Base-by-base conservation (phyloP, 2,113 vertebrate genomes). In the Tyrannus savana region DNA sequence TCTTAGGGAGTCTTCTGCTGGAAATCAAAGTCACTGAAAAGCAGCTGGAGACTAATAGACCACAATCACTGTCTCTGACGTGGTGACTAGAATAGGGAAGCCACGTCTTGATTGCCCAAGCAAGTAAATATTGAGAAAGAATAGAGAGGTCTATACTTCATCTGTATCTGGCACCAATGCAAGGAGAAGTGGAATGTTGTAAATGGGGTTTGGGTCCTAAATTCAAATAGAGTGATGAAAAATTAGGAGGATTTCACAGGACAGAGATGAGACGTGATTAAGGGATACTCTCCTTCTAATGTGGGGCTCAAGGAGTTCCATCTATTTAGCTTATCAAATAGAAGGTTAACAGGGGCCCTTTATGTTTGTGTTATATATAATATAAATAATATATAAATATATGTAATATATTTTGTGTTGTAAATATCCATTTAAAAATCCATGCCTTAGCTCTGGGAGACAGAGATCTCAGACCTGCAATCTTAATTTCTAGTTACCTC, bases 251-350 rank as follows among this genome's bases (percentile, higher is more conserved):
- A 63, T 75, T 82, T 79, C 14, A 42, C 9, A 75, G n/a, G 81
- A 53, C 1, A 84, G 56, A 72, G 27, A 55, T 84, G 52, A 89
- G 30, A 84, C 10, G 27, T 49, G 60, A 92, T 90, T 86, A 90
- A 87, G 95, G 64, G 60, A 71, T 66, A 81, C 19, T 63, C 10
- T 42, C 39, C n/a, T 68, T 44, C 39, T 64, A 78, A 87, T 53
- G 19, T n/a, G 18, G 19, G 17, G 28, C 30, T 89, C 60, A 64
- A 90, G 28, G 30, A 87, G 31, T 84, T 93, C 63, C 60, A 87
- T 50, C 19, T 77, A 22, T 72, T 84, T 91, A 89, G 12, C 18
- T 93, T 94, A 91, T 81, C 76, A 92, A 92, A 93, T 35, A 89
- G 73, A 78, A 87, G 18, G 30, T 52, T 84, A 92, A 91, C 75